Evolutionary conservation across 2,113 vertebrate genomes (phyloP).

Genomic region (Varanus komodoensis): DNA sequence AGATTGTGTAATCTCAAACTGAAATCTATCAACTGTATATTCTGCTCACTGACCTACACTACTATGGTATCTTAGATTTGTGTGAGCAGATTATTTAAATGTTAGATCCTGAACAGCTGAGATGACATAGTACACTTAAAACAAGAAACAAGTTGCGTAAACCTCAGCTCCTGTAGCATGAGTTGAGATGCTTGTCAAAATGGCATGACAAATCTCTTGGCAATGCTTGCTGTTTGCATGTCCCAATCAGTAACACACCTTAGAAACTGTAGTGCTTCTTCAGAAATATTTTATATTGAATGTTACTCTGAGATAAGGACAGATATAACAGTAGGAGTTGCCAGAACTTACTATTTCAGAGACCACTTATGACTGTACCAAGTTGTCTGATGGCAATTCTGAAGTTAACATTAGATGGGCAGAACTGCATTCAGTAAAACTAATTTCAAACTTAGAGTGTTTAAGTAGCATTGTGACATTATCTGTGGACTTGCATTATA

Average conservation of each 20-base stretch:
- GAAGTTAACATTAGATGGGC: background rate
- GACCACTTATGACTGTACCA: background rate
- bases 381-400: background rate
- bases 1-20: conserved; percentile 56
- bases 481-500: background rate
- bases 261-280: background rate
- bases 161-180: conserved; percentile 59
- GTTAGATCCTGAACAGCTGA: conserved; percentile 74
- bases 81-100: conserved; percentile 69
- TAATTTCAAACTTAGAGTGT: background rate
- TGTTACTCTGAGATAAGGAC: background rate
- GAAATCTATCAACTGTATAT: conserved; percentile 60
- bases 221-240: conserved; percentile 34
- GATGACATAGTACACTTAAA: conserved; percentile 74
- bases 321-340: background rate
- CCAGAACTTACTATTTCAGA: background rate
- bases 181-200: conserved; percentile 64
- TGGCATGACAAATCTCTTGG: conserved; percentile 49
- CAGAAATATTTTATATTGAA: background rate
- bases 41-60: conserved; percentile 71
- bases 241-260: conserved; percentile 39
- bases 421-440: background rate
- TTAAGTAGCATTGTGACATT: background rate
- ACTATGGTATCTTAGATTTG: conserved; percentile 54
- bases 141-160: conserved; percentile 71